Evolutionary conservation across 2,888 invertebrate species (phyloP), one percentile per base, ranked within the genome.

Genomic region (Teinopalpus imperialis): DNA sequence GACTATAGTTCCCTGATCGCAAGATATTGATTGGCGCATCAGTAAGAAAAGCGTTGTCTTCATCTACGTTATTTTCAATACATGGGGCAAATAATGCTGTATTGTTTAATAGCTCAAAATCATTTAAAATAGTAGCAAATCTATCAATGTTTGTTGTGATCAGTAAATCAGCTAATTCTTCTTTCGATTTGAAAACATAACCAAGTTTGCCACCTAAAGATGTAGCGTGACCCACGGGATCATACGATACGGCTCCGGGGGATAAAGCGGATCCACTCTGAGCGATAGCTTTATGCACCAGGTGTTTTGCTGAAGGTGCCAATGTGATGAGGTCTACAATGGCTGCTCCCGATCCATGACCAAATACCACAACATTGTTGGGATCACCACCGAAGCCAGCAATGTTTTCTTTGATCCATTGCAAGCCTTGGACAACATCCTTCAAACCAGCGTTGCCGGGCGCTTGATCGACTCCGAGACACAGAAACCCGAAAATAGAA

Each of bases 371-470:
- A 1, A 97, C 90, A 55, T 93, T 92, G 26, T 91, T 89, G 0
- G 92, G 91, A 73, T 97, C 92, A 0, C 96, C 96, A 5, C 95
- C 94, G 66, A 97, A 96, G 30, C 89, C 81, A 1, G 60, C 81
- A 24, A 95, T 94, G 66, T 97, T 94, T 39, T 92, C 87, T 54
- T 91, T 89, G 0, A 95, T 88, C 95, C 95, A 95, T 51, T 90
- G 72, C 41, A 98, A 78, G 0, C 94, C 96, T 79, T 95, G 90
- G 50, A 94, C 90, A 52, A 97, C 94, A 70, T 98, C 97, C 69
- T 93, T 92, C 14, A 98, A 74, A 0, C 97, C 97, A 54, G 95
- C 93, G 69, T 98, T 98, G 0, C 97, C 97, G 0, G 94, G 92
- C 1, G 92, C 91, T 56, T 90, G 90, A 3, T 72, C 53, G 0